Evolutionary conservation across 2,113 vertebrate genomes (phyloP).

Genomic region (Xiphophorus couchianus): DNA sequence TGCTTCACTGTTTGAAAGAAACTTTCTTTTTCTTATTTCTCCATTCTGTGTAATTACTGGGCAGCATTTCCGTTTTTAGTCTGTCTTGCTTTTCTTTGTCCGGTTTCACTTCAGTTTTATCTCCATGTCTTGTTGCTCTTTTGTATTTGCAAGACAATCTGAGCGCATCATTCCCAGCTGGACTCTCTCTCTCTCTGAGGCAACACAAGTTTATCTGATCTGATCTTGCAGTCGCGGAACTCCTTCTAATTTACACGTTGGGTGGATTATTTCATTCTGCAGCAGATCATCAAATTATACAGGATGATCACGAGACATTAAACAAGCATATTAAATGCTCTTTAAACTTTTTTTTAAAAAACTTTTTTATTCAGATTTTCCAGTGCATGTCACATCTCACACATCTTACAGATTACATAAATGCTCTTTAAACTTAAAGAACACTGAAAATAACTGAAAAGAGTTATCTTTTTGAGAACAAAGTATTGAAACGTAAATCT

Average conservation of each 20-base stretch:
- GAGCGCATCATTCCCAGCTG: conserved; percentile 7
- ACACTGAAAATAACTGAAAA: background rate
- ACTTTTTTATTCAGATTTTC: too few relatives aligned
- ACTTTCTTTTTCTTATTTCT: background rate
- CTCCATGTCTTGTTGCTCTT: background rate
- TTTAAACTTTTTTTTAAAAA: background rate
- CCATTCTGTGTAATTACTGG: background rate
- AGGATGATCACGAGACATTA: background rate
- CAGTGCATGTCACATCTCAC: too few relatives aligned
- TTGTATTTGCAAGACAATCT: background rate
- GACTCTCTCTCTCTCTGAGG: background rate
- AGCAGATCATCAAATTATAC: background rate
- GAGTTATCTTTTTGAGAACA: background rate
- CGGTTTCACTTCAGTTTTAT: background rate
- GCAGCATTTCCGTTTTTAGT: background rate
- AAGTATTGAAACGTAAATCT: background rate
- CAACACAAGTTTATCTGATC: conserved; percentile 1
- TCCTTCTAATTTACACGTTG: background rate
- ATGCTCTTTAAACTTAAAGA: background rate
- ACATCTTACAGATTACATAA: too few relatives aligned
- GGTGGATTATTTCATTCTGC: background rate
- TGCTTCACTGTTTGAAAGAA: too few relatives aligned
- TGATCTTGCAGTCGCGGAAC: background rate
- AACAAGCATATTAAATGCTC: background rate
- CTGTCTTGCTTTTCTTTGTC: background rate